Conservation (phyloP, 1,140 invertebrate species). For the Coptotermes formosanus region DNA sequence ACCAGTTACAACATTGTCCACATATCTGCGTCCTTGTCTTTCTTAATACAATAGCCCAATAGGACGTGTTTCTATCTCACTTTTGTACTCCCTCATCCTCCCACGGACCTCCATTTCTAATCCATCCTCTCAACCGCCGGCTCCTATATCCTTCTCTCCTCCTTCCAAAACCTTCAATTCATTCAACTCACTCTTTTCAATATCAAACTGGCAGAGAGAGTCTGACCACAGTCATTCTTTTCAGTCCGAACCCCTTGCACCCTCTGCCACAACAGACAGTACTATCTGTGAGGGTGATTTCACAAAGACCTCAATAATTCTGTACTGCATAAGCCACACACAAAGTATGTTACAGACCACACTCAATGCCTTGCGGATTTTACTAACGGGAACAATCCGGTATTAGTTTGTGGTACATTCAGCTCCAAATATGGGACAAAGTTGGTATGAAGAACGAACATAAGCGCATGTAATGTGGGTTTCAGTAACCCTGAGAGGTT, state of each 20-base stretch:
- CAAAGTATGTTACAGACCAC: not conserved
- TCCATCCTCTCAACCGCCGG: not conserved
- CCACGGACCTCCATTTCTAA: not conserved
- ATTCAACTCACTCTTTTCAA: conserved; percentile 17
- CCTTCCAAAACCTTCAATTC: conserved; percentile 14
- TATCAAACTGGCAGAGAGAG: conserved; percentile 14
- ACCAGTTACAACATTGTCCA: conserved; percentile 15
- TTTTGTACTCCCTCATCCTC: not conserved
- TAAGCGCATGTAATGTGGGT: not conserved
- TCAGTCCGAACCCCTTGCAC: not conserved
- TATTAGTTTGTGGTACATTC: conserved; percentile 8
- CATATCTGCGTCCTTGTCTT: not conserved
- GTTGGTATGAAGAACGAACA: not conserved
- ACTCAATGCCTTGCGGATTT: conserved; percentile 3
- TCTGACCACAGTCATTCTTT: conserved; percentile 9
- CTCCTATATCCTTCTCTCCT: not conserved
- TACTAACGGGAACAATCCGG: not conserved
- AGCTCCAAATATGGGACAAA: not conserved
- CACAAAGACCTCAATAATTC: not conserved
- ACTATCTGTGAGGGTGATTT: not conserved
- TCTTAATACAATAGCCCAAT: not conserved
- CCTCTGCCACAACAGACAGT: not conserved
- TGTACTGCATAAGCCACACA: not conserved
- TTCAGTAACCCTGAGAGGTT: not conserved
- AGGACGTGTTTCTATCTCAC: not conserved